A percentile compares a stretch with the other conserved stretches of the same genome.
Conservation (phyloP, 2,113 vertebrate genomes). For the Corvus hawaiiensis region DNA sequence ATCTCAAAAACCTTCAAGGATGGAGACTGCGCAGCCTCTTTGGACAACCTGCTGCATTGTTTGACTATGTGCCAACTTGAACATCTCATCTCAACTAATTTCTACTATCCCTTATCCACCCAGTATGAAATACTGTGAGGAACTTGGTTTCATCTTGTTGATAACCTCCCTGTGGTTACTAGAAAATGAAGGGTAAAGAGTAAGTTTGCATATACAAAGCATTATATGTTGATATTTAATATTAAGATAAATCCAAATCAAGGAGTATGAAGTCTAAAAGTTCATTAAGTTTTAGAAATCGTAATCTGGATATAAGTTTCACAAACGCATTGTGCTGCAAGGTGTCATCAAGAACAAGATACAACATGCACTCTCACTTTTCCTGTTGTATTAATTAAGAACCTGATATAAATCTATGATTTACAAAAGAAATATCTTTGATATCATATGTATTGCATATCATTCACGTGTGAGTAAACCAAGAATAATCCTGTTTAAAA, state of each 20-base stretch:
- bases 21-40: background rate
- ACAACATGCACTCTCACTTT: background rate
- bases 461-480: background rate
- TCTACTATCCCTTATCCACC: background rate
- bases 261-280: background rate
- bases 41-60: background rate
- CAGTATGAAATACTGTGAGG: background rate
- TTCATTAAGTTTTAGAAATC: background rate
- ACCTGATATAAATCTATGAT: background rate
- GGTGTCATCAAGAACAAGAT: rapidly evolving
- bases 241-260: background rate
- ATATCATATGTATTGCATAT: background rate
- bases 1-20: background rate
- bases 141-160: background rate
- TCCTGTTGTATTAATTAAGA: background rate
- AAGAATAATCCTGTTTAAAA: background rate
- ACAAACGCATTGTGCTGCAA: background rate
- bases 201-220: background rate
- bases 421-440: background rate
- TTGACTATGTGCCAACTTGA: background rate
- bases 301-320: background rate
- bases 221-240: background rate
- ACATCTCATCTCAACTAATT: background rate
- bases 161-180: background rate
- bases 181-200: background rate